phyloP scores from a whole-genome alignment of 64 coral and sea anemone species.

The Acropora yongei region DNA sequence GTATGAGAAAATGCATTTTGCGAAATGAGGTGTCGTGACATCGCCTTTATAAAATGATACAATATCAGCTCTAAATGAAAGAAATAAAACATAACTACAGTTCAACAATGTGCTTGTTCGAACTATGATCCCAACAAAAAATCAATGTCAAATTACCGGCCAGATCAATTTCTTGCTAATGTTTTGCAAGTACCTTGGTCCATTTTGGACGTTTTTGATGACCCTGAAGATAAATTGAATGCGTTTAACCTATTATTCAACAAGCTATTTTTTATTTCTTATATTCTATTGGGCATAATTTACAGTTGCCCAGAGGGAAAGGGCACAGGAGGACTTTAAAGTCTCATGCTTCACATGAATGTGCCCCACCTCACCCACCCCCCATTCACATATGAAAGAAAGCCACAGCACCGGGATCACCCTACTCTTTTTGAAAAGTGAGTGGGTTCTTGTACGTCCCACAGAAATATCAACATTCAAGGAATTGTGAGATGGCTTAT shows the following conservation, averaged over 20 bases:
- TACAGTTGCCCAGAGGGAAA: no score
- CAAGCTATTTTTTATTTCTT: not conserved
- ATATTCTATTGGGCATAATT: no score
- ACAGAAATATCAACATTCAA: no score
- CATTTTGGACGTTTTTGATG: not conserved
- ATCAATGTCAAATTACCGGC: not conserved
- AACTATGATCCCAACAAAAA: not conserved
- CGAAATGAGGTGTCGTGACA: constrained; percentile 49
- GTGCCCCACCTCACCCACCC: no score
- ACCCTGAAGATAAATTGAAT: not conserved
- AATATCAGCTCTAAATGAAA: not conserved
- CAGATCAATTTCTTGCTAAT: not conserved
- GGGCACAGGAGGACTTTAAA: no score
- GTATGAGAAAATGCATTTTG: not conserved
- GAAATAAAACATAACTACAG: not conserved
- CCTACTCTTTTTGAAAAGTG: no score
- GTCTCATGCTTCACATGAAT: no score
- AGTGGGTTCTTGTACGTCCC: no score
- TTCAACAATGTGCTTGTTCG: not conserved
- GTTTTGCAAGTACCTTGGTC: not conserved
- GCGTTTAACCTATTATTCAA: not conserved
- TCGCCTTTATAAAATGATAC: constrained; percentile 29
- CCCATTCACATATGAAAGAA: no score
- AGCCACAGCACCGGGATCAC: no score
- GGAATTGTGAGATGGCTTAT: no score